Evolutionary conservation across 1,140 invertebrate species (phyloP), one percentile per base, ranked within the genome.

Genomic region (Lasioglossum baleicum): DNA sequence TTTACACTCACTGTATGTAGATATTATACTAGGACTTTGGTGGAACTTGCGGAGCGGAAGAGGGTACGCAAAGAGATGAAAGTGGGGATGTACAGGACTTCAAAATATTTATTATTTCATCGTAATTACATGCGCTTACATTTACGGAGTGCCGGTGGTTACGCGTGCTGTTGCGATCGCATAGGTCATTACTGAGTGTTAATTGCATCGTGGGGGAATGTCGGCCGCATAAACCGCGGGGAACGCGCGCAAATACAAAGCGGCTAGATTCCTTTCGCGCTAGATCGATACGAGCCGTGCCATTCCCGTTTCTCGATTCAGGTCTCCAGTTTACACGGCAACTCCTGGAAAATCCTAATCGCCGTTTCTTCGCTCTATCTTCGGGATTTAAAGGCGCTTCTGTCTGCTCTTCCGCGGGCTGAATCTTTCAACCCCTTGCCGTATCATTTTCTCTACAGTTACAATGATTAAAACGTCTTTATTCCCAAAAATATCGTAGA

Each of bases 51-150:
- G 51, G 2, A 53, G 51, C 5, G 11, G 13, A 0, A 53, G 11
- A 2, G 51, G 8, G 51, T 20, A 2, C 5, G 35, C 35, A 5
- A 2, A 17, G 51, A 53, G 15, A 53, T 26, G 13, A 53, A 1
- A 53, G 51, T 15, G 51, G 51, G 15, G 13, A 53, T 53, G 13
- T 53, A 58, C 56, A 58, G 82, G 53, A 58, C 63, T 80, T 83
- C 51, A 85, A 86, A 86, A 86, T 86, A 86, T 86, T 86, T 86
- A 85, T 85, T 86, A 85, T 85, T 86, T 70, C 60, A 17, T 48
- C 53, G 64, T 74, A 82, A 83, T 73, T 86, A 86, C 61, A 86
- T 83, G 64, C 69, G 53, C 51, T 69, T 80, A 75, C 58, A 80
- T 53, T 77, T 77, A 71, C 65, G 44, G 31, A 75, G 72, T 76